These are phyloP conservation scores for Rhodinocichla rosea DNA, from an alignment of 2,113 vertebrate species.

Conservation along the genomic window DNA sequence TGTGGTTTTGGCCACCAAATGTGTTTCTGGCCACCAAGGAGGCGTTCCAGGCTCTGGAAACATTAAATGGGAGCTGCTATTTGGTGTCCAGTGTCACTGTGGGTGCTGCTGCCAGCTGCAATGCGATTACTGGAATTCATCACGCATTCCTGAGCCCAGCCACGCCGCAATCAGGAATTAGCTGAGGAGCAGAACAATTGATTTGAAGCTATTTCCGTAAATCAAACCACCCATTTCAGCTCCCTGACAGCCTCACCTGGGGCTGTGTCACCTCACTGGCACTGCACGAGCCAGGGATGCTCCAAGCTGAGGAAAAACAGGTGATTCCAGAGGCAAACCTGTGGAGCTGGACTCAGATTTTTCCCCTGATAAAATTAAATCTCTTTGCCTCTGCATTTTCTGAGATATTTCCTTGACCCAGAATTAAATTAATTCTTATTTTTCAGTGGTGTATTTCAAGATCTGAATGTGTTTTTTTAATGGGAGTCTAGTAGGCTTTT, in stretches of 20 bases:
- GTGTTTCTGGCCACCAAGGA: neutral
- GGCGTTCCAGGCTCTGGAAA: neutral
- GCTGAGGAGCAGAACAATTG: conserved; percentile 21
- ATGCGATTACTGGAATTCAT: neutral
- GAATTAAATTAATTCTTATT: neutral
- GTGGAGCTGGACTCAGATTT: neutral
- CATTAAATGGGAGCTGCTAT: neutral
- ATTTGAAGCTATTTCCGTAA: neutral
- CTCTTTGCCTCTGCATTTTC: neutral
- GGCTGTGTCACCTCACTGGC: neutral
- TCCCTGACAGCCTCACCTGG: rapidly evolving
- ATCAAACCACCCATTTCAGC: neutral
- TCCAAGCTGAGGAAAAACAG: neutral
- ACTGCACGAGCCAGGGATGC: neutral
- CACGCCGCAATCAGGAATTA: neutral
- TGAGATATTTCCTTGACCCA: neutral
- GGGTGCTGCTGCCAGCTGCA: neutral
- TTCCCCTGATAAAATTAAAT: neutral
- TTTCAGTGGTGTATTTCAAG: neutral
- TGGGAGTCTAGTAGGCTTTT: neutral
- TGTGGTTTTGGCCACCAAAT: neutral
- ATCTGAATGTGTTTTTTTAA: neutral
- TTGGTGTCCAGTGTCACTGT: neutral
- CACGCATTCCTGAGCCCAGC: neutral
- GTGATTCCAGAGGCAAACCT: neutral